A percentile compares a stretch with the other conserved stretches of the same genome.
Evolutionary conservation across 2,888 invertebrate genomes (phyloP).

Genomic region (Peribatodes rhomboidaria): DNA sequence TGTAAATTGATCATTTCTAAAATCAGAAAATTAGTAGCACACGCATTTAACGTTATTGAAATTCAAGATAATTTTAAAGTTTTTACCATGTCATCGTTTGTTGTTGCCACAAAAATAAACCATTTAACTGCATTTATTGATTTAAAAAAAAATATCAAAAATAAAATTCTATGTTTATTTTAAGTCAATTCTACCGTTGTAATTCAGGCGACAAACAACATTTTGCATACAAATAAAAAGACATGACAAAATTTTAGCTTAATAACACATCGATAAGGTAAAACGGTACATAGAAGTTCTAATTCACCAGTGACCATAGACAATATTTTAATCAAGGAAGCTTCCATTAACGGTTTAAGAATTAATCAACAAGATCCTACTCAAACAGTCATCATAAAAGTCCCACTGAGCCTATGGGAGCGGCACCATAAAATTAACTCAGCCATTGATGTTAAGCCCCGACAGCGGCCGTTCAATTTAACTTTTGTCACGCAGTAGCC

Average conservation of each 20-base stretch:
- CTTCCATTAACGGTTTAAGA: slow-evolving; percentile 3
- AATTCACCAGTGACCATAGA: neutral
- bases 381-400: slow-evolving; percentile 20
- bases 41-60: too few species aligned
- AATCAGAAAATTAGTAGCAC: too few species aligned
- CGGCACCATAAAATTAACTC: slow-evolving; percentile 35
- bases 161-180: too few species aligned
- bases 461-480: slow-evolving; percentile 36
- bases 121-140: too few species aligned
- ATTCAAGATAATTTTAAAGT: too few species aligned
- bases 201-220: too few species aligned
- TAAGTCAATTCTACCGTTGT: too few species aligned
- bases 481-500: slow-evolving; percentile 45
- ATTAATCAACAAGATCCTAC: slow-evolving; percentile 16
- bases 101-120: too few species aligned
- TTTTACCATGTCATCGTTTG: too few species aligned
- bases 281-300: neutral
- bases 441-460: slow-evolving; percentile 34
- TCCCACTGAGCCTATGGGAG: slow-evolving; percentile 20
- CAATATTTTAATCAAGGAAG: neutral
- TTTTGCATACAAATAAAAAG: too few species aligned
- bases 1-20: too few species aligned
- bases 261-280: neutral
- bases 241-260: neutral
- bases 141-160: too few species aligned